A percentile compares a stretch with the other conserved stretches of the same genome.
Evolutionary conservation across 2,888 invertebrate genomes (phyloP).

Genomic region (Lepetodrilus schrolli): DNA sequence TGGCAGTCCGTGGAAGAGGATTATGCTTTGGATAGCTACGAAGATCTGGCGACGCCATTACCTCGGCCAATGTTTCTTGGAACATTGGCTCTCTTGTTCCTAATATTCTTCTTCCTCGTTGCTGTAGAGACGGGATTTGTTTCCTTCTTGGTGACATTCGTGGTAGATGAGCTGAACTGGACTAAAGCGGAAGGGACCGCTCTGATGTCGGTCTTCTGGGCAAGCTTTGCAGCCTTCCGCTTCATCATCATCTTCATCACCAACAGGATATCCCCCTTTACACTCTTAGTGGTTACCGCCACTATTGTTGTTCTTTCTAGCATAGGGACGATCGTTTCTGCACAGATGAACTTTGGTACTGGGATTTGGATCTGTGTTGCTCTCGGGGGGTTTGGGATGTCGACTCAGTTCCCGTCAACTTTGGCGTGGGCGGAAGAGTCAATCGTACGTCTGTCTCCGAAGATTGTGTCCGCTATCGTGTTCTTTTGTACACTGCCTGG

Average conservation of each 20-base stretch:
- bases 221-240: neutral
- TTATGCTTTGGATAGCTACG: neutral
- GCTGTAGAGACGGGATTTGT: neutral
- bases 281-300: neutral
- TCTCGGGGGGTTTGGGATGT: neutral
- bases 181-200: neutral
- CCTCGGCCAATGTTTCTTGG: neutral
- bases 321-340: neutral
- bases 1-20: neutral
- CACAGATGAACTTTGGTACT: neutral
- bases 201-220: neutral
- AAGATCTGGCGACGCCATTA: neutral
- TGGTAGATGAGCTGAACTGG: neutral
- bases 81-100: neutral
- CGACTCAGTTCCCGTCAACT: neutral
- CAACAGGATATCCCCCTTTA: neutral
- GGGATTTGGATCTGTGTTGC: neutral
- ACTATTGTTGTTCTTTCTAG: neutral
- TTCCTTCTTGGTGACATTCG: conserved; percentile 4
- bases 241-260: neutral
- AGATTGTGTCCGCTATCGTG: neutral
- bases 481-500: neutral
- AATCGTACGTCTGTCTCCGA: neutral
- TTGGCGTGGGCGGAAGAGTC: conserved; percentile 6
- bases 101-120: neutral